Evolutionary conservation across 2,797 vertebrate species (phyloP), one percentile per base, ranked within the genome.

Genomic region (Xiphorhynchus erythropygius): DNA sequence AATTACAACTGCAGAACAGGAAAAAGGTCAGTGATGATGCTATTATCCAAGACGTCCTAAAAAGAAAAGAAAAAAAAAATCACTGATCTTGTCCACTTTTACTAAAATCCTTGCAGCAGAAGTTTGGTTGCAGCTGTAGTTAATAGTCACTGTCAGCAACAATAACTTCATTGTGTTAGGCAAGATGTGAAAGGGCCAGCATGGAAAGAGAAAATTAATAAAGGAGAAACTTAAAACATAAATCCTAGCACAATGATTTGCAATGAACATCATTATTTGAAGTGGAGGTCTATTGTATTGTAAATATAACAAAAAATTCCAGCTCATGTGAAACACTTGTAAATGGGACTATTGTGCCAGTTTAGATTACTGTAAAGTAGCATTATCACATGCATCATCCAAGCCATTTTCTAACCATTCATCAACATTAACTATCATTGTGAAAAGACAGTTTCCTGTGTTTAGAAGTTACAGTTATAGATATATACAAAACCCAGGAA

Each of bases 281-380:
- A 88, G 73, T 59, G 41, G 49, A 77, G 32, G 14, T 84, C 82
- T 79, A 87, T 93, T 96, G 59, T 91, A 64, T 63, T 96, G 84
- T 83, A 96, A 94, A 94, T 92, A 93, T 59, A 92, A 93, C 68
- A 94, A 93, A 97, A 97, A 92, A 52, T 79, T 93, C 77, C 84
- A 94, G 79, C 59, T 97, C 82, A 83, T 73, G 86, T 85, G 89
- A 94, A 92, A 96, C 89, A 87, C 50, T 93, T 85, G 64, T 85
- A 94, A 97, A 94, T 92, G 84, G 64, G n/a, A 91, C 79, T 78
- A 94, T 81, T 94, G 90, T 94, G 68, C 49, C 56, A 87, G 41
- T 96, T 77, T 74, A 93, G 94, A 95, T 95, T 79, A 81, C 35
- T 84, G 44, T 69, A 57, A 93, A 93, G 70, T 76, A 88, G 87